phyloP scores from a whole-genome alignment of 2,888 invertebrate genomes.

The Lochmaea capreae region DNA sequence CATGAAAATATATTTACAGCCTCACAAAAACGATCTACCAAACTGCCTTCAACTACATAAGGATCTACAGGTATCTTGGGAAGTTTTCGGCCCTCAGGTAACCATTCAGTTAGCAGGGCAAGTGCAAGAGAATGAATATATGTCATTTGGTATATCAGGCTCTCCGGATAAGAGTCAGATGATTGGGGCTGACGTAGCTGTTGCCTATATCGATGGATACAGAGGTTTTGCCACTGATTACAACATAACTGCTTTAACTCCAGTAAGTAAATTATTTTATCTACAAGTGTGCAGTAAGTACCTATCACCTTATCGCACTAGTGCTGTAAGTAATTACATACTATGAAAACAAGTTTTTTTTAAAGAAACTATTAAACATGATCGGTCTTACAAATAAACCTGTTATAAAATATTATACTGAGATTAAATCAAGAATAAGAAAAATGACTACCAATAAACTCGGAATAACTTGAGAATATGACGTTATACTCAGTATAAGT shows the following conservation, averaged over 20 bases:
- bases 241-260: constrained; percentile 84
- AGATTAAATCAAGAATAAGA: background rate
- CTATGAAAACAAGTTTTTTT: no score
- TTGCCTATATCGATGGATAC: constrained; percentile 79
- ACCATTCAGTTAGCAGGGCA: constrained; percentile 87
- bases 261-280: constrained; percentile 76
- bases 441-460: background rate
- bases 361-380: no score
- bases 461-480: no score
- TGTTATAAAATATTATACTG: no score
- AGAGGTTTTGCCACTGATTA: constrained; percentile 85
- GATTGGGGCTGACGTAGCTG: constrained; percentile 86
- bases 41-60: constrained; percentile 89
- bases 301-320: no score
- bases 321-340: no score
- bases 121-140: constrained; percentile 81
- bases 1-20: constrained; percentile 56
- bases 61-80: constrained; percentile 87
- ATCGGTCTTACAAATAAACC: no score
- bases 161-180: constrained; percentile 77
- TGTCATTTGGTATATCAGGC: constrained; percentile 91
- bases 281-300: no score
- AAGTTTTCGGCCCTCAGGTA: constrained; percentile 88
- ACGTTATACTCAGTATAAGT: no score
- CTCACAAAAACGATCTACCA: constrained; percentile 76